Evolutionary conservation across 2,113 vertebrate genomes (phyloP), one percentile per base, ranked within the genome.

Genomic region (Ranitomeya imitator): DNA sequence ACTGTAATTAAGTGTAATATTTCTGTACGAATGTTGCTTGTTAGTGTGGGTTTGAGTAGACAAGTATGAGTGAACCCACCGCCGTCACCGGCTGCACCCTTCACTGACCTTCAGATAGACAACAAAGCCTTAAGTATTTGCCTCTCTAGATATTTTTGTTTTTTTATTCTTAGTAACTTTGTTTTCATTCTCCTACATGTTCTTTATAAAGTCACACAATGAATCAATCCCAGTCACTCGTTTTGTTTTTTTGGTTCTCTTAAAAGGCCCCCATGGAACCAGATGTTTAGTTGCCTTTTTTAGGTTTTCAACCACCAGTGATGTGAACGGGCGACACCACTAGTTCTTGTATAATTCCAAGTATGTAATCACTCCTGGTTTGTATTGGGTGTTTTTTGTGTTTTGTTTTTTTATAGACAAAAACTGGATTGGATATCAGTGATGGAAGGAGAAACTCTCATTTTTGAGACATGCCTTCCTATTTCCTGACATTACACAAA

Each of bases 1-100:
- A 98, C 97, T 98, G 98, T 99, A 98, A 97, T 96, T 97, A 95
- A 95, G 92, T 95, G 96, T 96, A 95, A 94, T 92, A 93, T 95
- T 93, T 96, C 95, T 96, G 97, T 95, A 95, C 94, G 97, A 96
- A 95, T 96, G 97, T 93, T 90, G 93, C 93, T 94, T 91, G 93
- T 94, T 94, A 91, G 94, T 92, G 92, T 93, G 95, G 93, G 93
- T 94, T 93, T 94, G 93, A 96, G 93, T 95, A 94, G 93, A 92
- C 92, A 92, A 91, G 94, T 95, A 94, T 94, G 95, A 93, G 93
- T 93, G 94, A 92, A 93, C 93, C 96, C 94, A 94, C 95, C 94
- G 94, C 93, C 92, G 93, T 94, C 95, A 93, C 92, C 94, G 94
- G 94, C 94, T 93, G 95, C 95, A 94, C 95, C 95, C 93, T 93